Conservation (phyloP, 1,140 invertebrate species). For the Brachystomella parvula region DNA sequence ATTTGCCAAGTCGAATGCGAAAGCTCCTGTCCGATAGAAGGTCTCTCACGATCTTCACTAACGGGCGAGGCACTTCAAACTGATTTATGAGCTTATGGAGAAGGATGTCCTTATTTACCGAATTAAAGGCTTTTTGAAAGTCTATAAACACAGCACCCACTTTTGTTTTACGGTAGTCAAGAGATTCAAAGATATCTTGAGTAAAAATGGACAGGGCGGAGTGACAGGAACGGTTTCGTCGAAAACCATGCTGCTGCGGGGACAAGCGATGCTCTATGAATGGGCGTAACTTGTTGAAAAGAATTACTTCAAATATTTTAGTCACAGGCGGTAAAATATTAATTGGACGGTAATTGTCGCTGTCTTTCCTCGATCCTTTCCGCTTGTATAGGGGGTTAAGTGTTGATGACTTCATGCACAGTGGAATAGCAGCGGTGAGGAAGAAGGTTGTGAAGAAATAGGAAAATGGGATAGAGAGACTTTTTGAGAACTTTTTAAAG, state of each 20-base stretch:
- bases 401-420: not conserved
- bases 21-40: no score
- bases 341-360: no score
- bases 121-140: conserved; percentile 8
- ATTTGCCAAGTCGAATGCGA: no score
- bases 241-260: not conserved
- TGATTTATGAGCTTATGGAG: no score
- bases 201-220: not conserved
- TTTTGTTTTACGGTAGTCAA: not conserved
- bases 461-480: not conserved
- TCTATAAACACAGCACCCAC: conserved; percentile 10
- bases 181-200: not conserved
- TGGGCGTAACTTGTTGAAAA: not conserved
- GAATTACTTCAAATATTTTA: conserved; percentile 4
- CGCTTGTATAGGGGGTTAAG: conserved; percentile 5
- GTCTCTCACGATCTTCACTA: no score
- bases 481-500: not conserved
- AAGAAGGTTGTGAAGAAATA: not conserved
- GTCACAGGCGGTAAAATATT: not conserved
- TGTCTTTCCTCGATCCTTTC: not conserved
- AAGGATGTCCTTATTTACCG: no score
- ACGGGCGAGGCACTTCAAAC: no score
- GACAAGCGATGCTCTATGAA: not conserved
- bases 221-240: not conserved
- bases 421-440: not conserved